Conservation (phyloP, 2,113 vertebrate genomes). For the Scomber scombrus region DNA sequence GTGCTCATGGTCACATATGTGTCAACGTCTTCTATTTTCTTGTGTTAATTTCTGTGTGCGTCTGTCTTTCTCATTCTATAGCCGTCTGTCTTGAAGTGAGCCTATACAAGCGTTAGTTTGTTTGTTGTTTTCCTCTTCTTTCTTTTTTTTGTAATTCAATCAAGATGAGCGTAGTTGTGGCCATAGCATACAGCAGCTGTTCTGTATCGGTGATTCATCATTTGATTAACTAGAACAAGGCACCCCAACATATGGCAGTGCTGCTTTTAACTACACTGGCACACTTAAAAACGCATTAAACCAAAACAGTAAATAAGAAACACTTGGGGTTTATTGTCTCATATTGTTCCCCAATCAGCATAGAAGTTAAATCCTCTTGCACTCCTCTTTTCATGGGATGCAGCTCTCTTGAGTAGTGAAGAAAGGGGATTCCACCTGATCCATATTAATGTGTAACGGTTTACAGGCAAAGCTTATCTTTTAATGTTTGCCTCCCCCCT, state of each 20-base stretch:
- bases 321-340: slow-evolving; percentile 62
- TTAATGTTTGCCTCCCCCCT: slow-evolving; percentile 58
- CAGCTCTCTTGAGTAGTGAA: slow-evolving; percentile 22
- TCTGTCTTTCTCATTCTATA: neutral
- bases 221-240: slow-evolving; percentile 61
- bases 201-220: slow-evolving; percentile 58
- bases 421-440: slow-evolving; percentile 64
- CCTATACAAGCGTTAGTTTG: neutral
- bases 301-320: slow-evolving; percentile 67
- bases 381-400: slow-evolving; percentile 29
- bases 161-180: slow-evolving; percentile 42
- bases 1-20: neutral
- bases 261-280: slow-evolving; percentile 35
- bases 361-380: slow-evolving; percentile 47
- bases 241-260: slow-evolving; percentile 42
- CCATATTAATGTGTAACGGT: slow-evolving; percentile 67
- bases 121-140: neutral
- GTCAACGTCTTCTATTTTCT: rapidly evolving
- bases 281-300: slow-evolving; percentile 72
- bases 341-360: slow-evolving; percentile 58
- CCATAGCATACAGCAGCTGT: slow-evolving; percentile 48
- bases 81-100: neutral
- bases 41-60: neutral
- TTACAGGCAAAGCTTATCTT: slow-evolving; percentile 68
- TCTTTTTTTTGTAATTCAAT: slow-evolving; percentile 37